These are phyloP conservation scores for Equus przewalskii DNA, from an alignment of 2,113 vertebrate genomes.

Conservation along the genomic window DNA sequence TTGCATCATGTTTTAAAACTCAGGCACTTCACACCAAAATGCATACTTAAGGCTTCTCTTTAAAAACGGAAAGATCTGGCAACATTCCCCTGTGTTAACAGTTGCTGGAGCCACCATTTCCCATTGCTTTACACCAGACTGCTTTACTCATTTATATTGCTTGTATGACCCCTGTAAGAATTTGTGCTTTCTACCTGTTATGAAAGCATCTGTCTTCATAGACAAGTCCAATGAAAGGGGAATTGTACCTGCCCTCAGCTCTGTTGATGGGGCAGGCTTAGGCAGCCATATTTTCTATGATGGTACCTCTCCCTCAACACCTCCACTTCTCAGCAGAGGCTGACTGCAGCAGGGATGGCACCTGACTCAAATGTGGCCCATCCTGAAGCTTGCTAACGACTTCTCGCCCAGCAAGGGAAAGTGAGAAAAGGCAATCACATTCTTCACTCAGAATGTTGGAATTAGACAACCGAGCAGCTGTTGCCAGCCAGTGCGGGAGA, in stretches of 20 bases:
- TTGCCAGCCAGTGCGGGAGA: not conserved
- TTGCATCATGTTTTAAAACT: slow-evolving; percentile 19
- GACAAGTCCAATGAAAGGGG: not conserved
- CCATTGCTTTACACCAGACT: not conserved
- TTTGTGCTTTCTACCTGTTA: not conserved
- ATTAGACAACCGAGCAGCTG: slow-evolving; percentile 40
- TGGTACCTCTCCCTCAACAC: not conserved
- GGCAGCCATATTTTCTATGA: not conserved
- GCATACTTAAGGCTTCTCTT: slow-evolving; percentile 15
- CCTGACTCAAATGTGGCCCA: not conserved
- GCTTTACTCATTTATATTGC: not conserved
- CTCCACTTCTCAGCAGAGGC: not conserved
- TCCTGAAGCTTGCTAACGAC: slow-evolving; percentile 17
- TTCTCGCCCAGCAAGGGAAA: slow-evolving; percentile 19
- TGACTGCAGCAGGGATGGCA: not conserved
- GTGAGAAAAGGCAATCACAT: slow-evolving; percentile 20
- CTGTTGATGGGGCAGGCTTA: not conserved
- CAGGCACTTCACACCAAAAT: slow-evolving; percentile 38
- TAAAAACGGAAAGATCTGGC: not conserved
- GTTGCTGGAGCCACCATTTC: not conserved
- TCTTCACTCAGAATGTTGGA: slow-evolving; percentile 52
- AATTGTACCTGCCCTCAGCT: not conserved
- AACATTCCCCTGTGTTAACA: not conserved
- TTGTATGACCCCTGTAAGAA: not conserved
- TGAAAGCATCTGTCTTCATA: not conserved